Base-by-base conservation (phyloP, 2,113 vertebrate genomes). In the Apodemus sylvaticus region DNA sequence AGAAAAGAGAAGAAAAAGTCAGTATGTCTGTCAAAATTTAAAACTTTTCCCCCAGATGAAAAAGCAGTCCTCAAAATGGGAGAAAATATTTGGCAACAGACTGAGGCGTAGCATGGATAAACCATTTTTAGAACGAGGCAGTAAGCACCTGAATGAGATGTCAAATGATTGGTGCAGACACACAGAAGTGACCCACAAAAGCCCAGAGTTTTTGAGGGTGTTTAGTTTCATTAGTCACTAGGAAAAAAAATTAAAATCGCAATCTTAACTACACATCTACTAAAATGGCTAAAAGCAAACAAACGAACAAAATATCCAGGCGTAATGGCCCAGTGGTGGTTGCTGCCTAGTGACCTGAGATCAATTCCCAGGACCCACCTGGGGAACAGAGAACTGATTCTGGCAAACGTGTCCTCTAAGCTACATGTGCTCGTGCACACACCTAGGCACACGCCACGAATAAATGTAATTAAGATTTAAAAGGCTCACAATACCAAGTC, bases 1-100 rank as follows among this genome's bases (percentile, higher is more conserved):
- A 48, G 45, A 48, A 48, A 48, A 45, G 90, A 51, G 62, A 91
- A 76, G 74, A 8, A 60, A 95, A 86, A 86, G 58, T 29, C 58
- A 90, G 78, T 55, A 60, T 92, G 66, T 89, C 42, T 66, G 81
- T 90, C 66, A 95, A 95, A 87, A 82, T 55, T 34, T 60, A 68
- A 88, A 73, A 34, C 1, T 45, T 93, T 71, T 36, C 29, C 78
- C 86, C 31, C 7, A 90, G 62, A 79, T 79, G 16, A 90, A 90
- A 92, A 60, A 7, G 17, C 14, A 78, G 90, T 17, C 36, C 81
- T 90, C 26, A 73, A 19, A 73, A 70, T 79, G 2, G 17, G 34
- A 71, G 82, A 88, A 85, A 68, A 83, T 71, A 71, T 58, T 92
- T 42, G 58, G 66, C 42, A 31, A 58, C 86, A 51, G 48, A 58